Percentiles rank a stretch among this genome's conserved stretches.
Conservation (phyloP, 2,888 invertebrate genomes). For the Phengaris alcon region DNA sequence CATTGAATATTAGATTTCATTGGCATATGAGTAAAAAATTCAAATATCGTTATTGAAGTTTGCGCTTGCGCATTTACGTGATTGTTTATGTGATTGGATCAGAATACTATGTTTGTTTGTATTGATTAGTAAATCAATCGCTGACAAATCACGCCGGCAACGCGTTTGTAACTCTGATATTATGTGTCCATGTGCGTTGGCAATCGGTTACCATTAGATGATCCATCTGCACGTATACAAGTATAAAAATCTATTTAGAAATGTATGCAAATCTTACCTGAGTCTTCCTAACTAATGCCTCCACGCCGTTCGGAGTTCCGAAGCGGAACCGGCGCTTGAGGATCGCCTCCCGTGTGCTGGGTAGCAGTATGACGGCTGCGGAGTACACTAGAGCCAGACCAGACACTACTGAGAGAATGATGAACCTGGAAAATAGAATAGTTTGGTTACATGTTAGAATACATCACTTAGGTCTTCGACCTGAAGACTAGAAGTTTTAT, state of each 20-base stretch:
- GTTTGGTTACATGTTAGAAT: too few relatives aligned
- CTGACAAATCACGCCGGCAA: too few relatives aligned
- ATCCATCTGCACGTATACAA: too few relatives aligned
- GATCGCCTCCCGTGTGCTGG: constrained; percentile 89
- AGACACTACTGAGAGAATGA: constrained; percentile 86
- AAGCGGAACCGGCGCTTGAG: constrained; percentile 89
- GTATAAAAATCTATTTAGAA: constrained; percentile 3
- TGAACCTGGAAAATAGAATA: constrained; percentile 82
- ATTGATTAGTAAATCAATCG: too few relatives aligned
- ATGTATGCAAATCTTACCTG: constrained; percentile 77
- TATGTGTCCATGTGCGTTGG: too few relatives aligned
- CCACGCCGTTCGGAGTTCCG: constrained; percentile 86
- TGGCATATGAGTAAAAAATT: background rate
- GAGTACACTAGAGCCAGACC: constrained; percentile 90
- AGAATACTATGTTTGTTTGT: too few relatives aligned
- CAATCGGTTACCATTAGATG: too few relatives aligned
- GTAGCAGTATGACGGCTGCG: constrained; percentile 87
- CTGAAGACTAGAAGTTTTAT: too few relatives aligned
- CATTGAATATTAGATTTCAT: background rate
- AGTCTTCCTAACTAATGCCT: constrained; percentile 87
- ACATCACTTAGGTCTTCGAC: too few relatives aligned
- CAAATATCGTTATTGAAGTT: background rate
- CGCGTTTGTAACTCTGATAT: too few relatives aligned
- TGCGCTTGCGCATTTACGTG: background rate
- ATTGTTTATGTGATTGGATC: too few relatives aligned